Conservation (phyloP, 2,797 vertebrate species). For the Leptodactylus fallax region DNA sequence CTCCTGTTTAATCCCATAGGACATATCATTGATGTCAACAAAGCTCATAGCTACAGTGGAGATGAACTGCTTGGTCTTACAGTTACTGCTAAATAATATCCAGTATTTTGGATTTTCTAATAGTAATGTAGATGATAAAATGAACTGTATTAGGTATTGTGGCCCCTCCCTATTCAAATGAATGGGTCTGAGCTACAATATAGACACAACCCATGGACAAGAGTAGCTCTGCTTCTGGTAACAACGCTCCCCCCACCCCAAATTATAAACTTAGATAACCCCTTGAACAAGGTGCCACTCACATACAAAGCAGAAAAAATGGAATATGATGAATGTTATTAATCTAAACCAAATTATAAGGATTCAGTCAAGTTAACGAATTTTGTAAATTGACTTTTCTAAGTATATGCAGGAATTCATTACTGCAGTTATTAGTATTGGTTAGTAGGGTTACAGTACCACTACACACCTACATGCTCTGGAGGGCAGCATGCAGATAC, state of each 20-base stretch:
- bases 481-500: conserved; percentile 62
- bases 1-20: conserved; percentile 7
- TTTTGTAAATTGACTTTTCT: neutral
- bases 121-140: neutral
- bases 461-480: conserved; percentile 14
- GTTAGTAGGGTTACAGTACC: conserved; percentile 69
- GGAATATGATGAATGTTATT: too few species aligned
- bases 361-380: neutral
- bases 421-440: conserved; percentile 33
- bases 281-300: too few species aligned
- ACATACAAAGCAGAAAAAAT: too few species aligned
- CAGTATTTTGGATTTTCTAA: neutral
- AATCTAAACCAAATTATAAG: too few species aligned
- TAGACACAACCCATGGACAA: too few species aligned
- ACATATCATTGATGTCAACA: conserved; percentile 9
- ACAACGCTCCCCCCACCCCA: too few species aligned
- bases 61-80: neutral
- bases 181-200: neutral
- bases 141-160: neutral
- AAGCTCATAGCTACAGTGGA: neutral
- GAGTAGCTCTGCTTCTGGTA: neutral
- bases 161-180: neutral
- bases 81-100: neutral
- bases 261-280: too few species aligned
- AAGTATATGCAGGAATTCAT: neutral